Evolutionary conservation across 2,888 invertebrate species (phyloP).

Genomic region (Leucozona laternaria): DNA sequence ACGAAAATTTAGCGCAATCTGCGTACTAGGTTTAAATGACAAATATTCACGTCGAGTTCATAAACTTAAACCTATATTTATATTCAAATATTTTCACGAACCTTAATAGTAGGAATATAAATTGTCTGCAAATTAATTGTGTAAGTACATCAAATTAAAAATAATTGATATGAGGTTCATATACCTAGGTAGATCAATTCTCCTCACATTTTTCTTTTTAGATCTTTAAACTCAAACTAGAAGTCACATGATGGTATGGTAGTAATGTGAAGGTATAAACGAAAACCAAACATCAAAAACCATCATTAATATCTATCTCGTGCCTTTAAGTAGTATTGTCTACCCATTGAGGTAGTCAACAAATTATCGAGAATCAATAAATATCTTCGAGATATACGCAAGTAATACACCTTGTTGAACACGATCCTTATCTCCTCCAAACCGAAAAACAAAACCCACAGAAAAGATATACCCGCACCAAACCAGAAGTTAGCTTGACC

Average conservation of each 20-base stretch:
- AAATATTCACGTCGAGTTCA: too few species aligned
- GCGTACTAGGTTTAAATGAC: too few species aligned
- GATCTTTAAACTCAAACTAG: neutral
- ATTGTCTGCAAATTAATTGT: neutral
- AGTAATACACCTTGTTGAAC: constrained; percentile 84
- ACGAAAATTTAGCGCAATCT: too few species aligned
- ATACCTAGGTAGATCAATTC: neutral
- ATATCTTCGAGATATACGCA: constrained; percentile 80
- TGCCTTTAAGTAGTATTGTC: constrained; percentile 75
- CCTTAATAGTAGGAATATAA: neutral
- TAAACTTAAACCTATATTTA: too few species aligned
- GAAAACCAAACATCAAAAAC: constrained; percentile 56
- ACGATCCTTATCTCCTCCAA: constrained; percentile 83
- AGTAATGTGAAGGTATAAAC: neutral
- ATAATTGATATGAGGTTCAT: neutral
- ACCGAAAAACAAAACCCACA: neutral
- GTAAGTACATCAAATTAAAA: neutral
- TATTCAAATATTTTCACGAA: too few species aligned
- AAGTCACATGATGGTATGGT: neutral
- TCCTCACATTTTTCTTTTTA: neutral
- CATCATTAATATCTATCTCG: constrained; percentile 75
- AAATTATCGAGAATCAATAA: constrained; percentile 83
- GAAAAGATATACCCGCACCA: constrained; percentile 11
- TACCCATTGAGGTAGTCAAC: constrained; percentile 84
- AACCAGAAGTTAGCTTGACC: constrained; percentile 67